Evolutionary conservation across 1,140 invertebrate species (phyloP), one percentile per base, ranked within the genome.

Genomic region (Venturia canescens): DNA sequence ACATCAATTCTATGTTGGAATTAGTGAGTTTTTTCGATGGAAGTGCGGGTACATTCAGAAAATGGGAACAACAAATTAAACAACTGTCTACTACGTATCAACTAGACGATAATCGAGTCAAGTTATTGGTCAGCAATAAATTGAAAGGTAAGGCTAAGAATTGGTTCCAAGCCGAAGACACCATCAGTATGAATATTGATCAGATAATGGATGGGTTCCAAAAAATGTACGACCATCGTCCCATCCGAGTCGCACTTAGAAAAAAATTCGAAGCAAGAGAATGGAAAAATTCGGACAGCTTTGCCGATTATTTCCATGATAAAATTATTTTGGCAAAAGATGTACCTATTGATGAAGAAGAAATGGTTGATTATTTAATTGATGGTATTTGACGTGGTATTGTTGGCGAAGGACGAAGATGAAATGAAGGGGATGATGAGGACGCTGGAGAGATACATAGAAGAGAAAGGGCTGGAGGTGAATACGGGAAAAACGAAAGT

Each of bases 321-420:
- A 82, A 82, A 76, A 69, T 82, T 4, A 82, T 82, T 79, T 38
- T 82, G 0, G 77, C 76, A 1, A 82, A 74, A 76, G 77, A 82
- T 6, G 77, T 82, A 23, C 81, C 71, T 3, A 79, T 82, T 38
- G 70, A 57, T 18, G 81, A 79, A 1, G 71, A 76, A 75, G 81
- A 82, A 75, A 74, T 82, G 21, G 69, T 79, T 34, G 80, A 82
- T 76, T 82, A 82, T 57, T 50, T 82, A 7, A 82, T 82, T 44
- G 78, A 82, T 26, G 81, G 81, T 31, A 81, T 81, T 76, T n/a
- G n/a, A n/a, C n/a, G n/a, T n/a, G n/a, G n/a, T n/a, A n/a, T n/a
- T n/a, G n/a, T n/a, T n/a, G n/a, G n/a, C n/a, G n/a, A n/a, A n/a
- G n/a, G n/a, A n/a, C n/a, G n/a, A n/a, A n/a, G n/a, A n/a, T n/a